phyloP scores from a whole-genome alignment of 30 jellyfish, hydroid and myxozoan species.

The Cassiopea xamachana region DNA sequence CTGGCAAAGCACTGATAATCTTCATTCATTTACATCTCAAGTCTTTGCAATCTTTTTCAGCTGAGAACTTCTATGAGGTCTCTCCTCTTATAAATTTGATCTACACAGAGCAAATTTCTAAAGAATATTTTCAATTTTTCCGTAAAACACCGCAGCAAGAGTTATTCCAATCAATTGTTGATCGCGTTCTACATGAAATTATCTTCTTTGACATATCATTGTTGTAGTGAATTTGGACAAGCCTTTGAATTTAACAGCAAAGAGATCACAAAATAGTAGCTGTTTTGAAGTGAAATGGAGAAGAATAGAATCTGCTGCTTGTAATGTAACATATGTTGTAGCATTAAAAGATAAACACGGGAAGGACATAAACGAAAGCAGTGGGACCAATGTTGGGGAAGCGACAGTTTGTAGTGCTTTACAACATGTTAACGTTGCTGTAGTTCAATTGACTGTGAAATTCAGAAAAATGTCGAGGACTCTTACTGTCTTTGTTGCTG shows the following conservation, averaged over 20 bases:
- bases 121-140: no score
- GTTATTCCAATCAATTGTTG: no score
- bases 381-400: slow-evolving; percentile 9
- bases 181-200: no score
- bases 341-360: not conserved
- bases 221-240: slow-evolving; percentile 11
- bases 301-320: slow-evolving; percentile 15
- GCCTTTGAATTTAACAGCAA: not conserved
- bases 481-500: not conserved
- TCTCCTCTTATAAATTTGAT: no score
- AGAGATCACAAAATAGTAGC: not conserved
- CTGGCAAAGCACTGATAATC: no score
- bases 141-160: no score
- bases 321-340: slow-evolving; percentile 11
- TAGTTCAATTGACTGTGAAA: slow-evolving; percentile 1
- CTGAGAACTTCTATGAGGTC: no score
- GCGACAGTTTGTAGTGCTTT: not conserved
- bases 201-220: no score
- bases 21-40: no score
- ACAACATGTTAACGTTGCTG: not conserved
- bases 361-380: not conserved
- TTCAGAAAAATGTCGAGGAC: slow-evolving; percentile 4
- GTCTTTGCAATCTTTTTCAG: no score
- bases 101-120: no score
- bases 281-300: slow-evolving; percentile 25